These are phyloP conservation scores for Branchellion lobata DNA, from an alignment of 2,888 invertebrate species.

Conservation along the genomic window DNA sequence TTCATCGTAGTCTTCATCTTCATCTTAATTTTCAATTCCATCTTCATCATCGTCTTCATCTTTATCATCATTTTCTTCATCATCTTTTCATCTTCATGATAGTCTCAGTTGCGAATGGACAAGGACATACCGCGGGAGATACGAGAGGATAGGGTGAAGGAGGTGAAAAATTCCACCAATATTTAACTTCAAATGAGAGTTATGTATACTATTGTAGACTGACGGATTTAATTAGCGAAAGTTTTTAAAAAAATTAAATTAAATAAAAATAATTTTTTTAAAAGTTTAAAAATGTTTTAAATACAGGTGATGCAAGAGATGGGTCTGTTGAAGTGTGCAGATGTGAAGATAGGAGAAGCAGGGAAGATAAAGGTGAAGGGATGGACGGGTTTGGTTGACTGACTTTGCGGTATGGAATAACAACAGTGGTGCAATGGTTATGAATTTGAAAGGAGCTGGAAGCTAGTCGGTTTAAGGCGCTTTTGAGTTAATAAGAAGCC, in stretches of 20 bases:
- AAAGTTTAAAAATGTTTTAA: neutral
- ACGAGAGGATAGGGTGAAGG: slow-evolving; percentile 43
- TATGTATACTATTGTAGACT: no score
- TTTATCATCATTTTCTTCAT: neutral
- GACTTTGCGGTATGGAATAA: no score
- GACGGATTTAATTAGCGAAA: no score
- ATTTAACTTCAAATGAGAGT: no score
- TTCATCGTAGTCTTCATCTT: no score
- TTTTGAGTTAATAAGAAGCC: no score
- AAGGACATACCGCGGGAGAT: slow-evolving; percentile 43
- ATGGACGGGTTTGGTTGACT: no score
- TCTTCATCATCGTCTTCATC: neutral
- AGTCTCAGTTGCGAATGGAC: slow-evolving; percentile 49
- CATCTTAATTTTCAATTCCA: neutral
- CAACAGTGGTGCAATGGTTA: no score
- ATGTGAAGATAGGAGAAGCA: slow-evolving; percentile 84
- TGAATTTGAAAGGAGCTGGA: no score
- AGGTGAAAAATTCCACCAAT: slow-evolving; percentile 33
- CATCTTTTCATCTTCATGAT: neutral
- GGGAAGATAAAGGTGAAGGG: slow-evolving; percentile 77
- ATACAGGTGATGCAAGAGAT: slow-evolving; percentile 60
- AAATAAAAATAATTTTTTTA: no score
- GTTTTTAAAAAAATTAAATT: no score
- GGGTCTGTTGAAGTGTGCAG: slow-evolving; percentile 82
- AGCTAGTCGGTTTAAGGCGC: no score